phyloP scores from a whole-genome alignment of 2,797 vertebrate genomes.

The Chromis chromis region DNA sequence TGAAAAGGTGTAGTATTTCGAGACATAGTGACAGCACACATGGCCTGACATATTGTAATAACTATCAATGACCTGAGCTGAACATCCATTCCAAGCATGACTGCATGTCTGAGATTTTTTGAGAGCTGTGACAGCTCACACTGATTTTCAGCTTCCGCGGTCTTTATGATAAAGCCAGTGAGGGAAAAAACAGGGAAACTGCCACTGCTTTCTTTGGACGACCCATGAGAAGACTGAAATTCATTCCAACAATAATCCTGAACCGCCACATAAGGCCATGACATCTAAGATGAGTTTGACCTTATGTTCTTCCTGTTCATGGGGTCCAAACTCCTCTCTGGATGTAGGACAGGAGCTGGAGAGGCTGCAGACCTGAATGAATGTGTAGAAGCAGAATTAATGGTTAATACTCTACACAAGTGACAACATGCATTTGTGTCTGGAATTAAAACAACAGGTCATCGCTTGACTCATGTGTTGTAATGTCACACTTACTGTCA shows the following conservation, averaged over 20 bases:
- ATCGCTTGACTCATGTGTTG: conserved; percentile 1
- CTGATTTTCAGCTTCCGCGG: conserved; percentile 24
- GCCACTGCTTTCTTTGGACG: conserved; percentile 19
- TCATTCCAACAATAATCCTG: conserved; percentile 8
- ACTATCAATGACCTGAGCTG: background rate
- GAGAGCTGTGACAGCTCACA: conserved; percentile 12
- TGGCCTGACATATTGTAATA: background rate
- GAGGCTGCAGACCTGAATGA: background rate
- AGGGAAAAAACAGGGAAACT: conserved; percentile 28
- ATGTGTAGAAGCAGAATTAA: conserved; percentile 7
- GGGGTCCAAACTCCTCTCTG: background rate
- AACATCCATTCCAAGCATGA: conserved; percentile 4
- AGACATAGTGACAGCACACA: background rate
- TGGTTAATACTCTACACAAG: conserved; percentile 31
- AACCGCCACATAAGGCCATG: conserved; percentile 7
- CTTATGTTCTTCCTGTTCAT: background rate
- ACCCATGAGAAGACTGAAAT: conserved; percentile 12
- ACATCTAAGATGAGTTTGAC: background rate
- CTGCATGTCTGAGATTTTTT: conserved; percentile 5
- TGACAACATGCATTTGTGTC: conserved; percentile 8
- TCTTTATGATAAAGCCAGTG: conserved; percentile 18
- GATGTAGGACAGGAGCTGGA: background rate
- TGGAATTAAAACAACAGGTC: background rate
- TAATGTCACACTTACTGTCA: background rate
- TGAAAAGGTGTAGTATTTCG: background rate